A percentile compares a stretch with the other conserved stretches of the same genome.
Conservation (phyloP, 2,797 vertebrate genomes). For the Emys orbicularis region DNA sequence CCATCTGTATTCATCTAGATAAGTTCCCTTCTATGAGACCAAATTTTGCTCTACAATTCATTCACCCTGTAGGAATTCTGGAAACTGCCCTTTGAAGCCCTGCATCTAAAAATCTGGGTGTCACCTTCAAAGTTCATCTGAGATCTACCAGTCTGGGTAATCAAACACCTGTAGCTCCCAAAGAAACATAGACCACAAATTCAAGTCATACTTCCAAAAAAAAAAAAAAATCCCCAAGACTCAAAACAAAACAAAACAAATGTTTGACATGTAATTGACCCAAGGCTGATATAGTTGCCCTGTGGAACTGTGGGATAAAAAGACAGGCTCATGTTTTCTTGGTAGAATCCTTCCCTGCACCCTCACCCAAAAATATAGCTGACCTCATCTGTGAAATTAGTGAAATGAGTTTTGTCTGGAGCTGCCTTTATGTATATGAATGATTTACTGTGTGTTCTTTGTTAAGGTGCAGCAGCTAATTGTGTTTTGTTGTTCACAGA, state of each 20-base stretch:
- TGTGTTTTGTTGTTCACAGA: slow-evolving; percentile 47
- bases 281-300: neutral
- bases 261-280: neutral
- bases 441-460: slow-evolving; percentile 47
- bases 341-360: neutral
- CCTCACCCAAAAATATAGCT: neutral
- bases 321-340: neutral
- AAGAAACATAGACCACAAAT: neutral
- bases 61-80: neutral
- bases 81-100: neutral
- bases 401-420: slow-evolving; percentile 46
- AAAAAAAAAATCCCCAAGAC: too few species aligned
- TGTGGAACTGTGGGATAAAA: neutral
- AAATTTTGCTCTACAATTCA: neutral
- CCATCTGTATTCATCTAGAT: neutral
- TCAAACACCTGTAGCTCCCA: neutral
- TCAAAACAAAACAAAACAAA: slow-evolving; percentile 3
- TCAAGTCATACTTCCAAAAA: neutral
- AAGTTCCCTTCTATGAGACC: neutral
- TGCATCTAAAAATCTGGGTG: neutral
- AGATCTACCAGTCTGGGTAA: neutral
- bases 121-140: neutral
- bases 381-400: neutral
- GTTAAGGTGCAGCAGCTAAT: slow-evolving; percentile 64
- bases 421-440: slow-evolving; percentile 55